A percentile compares a stretch with the other conserved stretches of the same genome.
These are phyloP conservation scores for Machimus rusticus DNA, from an alignment of 2,888 invertebrate genomes.

Conservation along the genomic window DNA sequence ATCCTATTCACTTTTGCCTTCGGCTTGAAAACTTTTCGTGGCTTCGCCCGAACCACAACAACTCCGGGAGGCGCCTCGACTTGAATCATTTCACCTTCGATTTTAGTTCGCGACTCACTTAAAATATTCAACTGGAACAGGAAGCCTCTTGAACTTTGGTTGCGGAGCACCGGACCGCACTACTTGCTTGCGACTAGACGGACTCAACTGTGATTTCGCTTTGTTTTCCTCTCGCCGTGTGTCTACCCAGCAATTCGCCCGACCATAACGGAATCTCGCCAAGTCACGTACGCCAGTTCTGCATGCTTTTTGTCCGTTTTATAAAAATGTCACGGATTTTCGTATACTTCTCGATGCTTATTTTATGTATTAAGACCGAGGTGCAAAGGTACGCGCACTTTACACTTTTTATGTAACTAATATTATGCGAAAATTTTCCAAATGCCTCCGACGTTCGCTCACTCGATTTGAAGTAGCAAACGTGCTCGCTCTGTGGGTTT, in stretches of 20 bases:
- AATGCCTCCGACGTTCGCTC: neutral
- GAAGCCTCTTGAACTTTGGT: neutral
- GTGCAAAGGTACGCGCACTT: neutral
- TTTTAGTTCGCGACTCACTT: neutral
- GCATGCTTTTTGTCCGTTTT: neutral
- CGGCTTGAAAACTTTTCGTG: slow-evolving; percentile 81
- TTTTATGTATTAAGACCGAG: neutral
- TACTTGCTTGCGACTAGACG: neutral
- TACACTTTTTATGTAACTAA: neutral
- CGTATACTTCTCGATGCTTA: neutral
- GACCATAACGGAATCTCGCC: slow-evolving; percentile 21
- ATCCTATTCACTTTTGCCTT: slow-evolving; percentile 79
- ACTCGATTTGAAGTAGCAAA: neutral
- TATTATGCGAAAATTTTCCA: neutral
- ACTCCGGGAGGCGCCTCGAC: slow-evolving; percentile 53
- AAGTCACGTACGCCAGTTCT: slow-evolving; percentile 41
- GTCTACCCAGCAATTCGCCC: slow-evolving; percentile 7
- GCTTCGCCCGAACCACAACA: slow-evolving; percentile 80
- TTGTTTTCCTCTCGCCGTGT: slow-evolving; percentile 13
- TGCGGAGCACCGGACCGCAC: neutral
- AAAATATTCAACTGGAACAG: neutral
- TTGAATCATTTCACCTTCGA: slow-evolving; percentile 15
- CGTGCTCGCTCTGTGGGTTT: neutral
- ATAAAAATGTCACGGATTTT: neutral
- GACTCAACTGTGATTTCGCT: neutral